phyloP scores from a whole-genome alignment of 2,797 vertebrate species.

The Sylvia borin region DNA sequence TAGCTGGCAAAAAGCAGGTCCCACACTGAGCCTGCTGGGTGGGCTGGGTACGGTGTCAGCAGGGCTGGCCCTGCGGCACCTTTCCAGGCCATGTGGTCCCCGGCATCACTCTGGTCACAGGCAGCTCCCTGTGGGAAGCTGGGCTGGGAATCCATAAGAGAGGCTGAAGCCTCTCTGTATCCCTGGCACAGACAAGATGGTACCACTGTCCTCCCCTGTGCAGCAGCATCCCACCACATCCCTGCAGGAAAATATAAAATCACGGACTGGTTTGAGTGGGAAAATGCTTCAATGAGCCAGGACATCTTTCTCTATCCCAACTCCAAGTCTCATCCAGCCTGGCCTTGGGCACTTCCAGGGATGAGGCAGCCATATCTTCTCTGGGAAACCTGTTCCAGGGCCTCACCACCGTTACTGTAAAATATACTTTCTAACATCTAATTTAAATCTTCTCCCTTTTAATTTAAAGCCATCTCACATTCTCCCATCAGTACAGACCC shows the following conservation, averaged over 20 bases:
- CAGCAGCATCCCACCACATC: not conserved
- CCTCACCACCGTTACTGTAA: accelerated
- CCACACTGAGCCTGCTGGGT: accelerated
- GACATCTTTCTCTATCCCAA: not conserved
- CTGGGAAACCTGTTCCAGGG: not conserved
- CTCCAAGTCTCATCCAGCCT: accelerated
- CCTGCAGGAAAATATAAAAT: not conserved
- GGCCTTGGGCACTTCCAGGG: not conserved
- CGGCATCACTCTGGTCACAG: accelerated
- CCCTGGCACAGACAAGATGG: not conserved
- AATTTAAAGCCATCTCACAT: not conserved
- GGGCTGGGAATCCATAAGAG: not conserved
- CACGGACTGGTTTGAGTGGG: not conserved
- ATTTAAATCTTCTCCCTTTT: not conserved
- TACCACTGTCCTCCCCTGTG: accelerated
- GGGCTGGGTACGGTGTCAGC: accelerated
- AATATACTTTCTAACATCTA: not conserved
- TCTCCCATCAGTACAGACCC: not conserved
- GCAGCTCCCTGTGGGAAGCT: not conserved
- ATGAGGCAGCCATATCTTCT: not conserved
- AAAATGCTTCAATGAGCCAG: not conserved
- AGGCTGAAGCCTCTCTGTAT: not conserved
- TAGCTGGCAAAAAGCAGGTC: not conserved
- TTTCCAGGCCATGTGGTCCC: not conserved
- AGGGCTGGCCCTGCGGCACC: not conserved